phyloP scores from a whole-genome alignment of 1,140 invertebrate species.

The Eciton burchellii region DNA sequence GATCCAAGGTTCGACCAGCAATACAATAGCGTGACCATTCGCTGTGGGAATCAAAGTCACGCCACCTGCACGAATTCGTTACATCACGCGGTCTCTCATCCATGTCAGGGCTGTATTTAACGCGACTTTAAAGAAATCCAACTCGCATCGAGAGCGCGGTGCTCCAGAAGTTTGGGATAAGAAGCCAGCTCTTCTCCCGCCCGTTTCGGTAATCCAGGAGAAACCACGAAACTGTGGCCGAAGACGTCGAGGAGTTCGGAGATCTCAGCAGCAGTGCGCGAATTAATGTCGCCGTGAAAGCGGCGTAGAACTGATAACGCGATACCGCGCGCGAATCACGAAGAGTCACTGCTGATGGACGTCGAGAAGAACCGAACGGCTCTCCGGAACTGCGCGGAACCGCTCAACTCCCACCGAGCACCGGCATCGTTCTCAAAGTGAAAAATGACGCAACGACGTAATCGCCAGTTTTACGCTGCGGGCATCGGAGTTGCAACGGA shows the following conservation, averaged over 20 bases:
- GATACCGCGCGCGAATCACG: too few relatives aligned
- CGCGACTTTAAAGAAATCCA: neutral
- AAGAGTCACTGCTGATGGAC: too few relatives aligned
- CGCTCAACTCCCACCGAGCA: too few relatives aligned
- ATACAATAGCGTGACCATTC: slow-evolving; percentile 62
- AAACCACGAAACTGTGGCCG: neutral
- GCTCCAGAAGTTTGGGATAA: neutral
- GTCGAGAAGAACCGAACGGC: too few relatives aligned
- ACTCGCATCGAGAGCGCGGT: neutral
- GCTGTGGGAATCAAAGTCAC: slow-evolving; percentile 70
- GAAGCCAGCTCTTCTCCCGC: neutral
- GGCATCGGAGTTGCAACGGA: neutral
- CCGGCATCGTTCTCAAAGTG: neutral
- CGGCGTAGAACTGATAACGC: too few relatives aligned
- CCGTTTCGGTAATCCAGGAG: neutral
- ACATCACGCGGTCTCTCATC: slow-evolving; percentile 71
- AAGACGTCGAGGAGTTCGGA: neutral
- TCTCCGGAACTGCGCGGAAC: too few relatives aligned
- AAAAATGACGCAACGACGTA: neutral
- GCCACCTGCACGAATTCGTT: slow-evolving; percentile 80
- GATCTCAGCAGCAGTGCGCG: too few relatives aligned
- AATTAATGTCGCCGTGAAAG: neutral
- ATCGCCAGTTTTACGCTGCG: neutral
- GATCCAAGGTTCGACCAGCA: slow-evolving; percentile 20
- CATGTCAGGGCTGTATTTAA: slow-evolving; percentile 33